Evolutionary conservation across 2,888 invertebrate species (phyloP), one percentile per base, ranked within the genome.

Genomic region (Ormyrus labotus): DNA sequence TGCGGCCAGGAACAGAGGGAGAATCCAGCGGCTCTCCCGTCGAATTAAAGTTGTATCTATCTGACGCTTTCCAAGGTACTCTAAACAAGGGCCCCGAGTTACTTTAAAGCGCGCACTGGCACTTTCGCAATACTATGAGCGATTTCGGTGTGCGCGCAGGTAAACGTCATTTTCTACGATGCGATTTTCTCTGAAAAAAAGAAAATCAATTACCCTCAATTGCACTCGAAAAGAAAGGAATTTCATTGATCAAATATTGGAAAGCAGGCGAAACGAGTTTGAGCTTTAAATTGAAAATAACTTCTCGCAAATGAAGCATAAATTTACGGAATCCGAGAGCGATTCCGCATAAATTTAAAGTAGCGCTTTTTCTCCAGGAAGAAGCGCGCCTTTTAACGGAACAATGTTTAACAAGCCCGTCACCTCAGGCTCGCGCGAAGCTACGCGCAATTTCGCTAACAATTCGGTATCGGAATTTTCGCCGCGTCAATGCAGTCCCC

Each of bases 21-120:
- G 47, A n/a, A 47, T 63, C 9, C 58, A 75, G 63, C 51, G 53
- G 58, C 58, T 77, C 72, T 61, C 51, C 61, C n/a, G 45, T 34
- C 55, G 68, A 78, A 73, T 73, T 67, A 73, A 78, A 78, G 47
- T 78, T 71, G 78, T 50, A 64, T 64, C n/a, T 47, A 47, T 19
- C 45, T 61, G 7, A 10, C 58, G 5, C 48, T 45, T 61, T 68
- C 53, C 9, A 60, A 68, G 45, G 45, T 10, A 53, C 45, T 51
- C 48, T 53, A 65, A 64, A 65, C 64, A 47, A 64, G 47, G 19
- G 50, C 8, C 8, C 47, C 9, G 50, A 50, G 45, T 1, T 19
- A 55, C 3, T 34, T 34, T 34, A 34, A 34, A 34, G 34, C 34
- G 34, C 34, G 3, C 34, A 34, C 34, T 4, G 34, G 34, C 34